These are phyloP conservation scores for Perognathus longimembris DNA, from an alignment of 2,113 vertebrate genomes.

Conservation along the genomic window DNA sequence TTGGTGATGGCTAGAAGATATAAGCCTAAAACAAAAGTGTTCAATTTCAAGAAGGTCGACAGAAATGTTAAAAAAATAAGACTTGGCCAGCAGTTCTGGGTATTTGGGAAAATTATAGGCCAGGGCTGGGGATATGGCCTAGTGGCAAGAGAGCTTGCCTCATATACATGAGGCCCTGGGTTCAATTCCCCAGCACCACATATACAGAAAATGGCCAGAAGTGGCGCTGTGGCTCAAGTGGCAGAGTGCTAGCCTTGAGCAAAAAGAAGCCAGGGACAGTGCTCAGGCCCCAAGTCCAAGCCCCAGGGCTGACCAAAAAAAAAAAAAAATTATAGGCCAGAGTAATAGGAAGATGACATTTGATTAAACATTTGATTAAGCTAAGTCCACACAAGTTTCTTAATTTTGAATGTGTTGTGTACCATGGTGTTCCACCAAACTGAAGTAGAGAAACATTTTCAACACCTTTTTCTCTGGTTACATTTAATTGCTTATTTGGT, in stretches of 20 bases:
- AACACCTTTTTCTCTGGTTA: slow-evolving; percentile 48
- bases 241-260: no score
- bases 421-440: slow-evolving; percentile 39
- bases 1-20: neutral
- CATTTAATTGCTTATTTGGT: slow-evolving; percentile 41
- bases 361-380: slow-evolving; percentile 81
- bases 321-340: slow-evolving; percentile 51
- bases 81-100: slow-evolving; percentile 34
- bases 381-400: slow-evolving; percentile 48
- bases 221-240: no score
- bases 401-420: slow-evolving; percentile 69
- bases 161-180: no score
- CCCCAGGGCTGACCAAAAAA: no score
- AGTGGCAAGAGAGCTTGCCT: no score
- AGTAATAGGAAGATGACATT: slow-evolving; percentile 49
- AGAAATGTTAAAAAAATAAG: slow-evolving; percentile 68
- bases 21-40: slow-evolving; percentile 56
- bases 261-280: no score
- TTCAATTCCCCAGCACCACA: no score
- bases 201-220: no score
- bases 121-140: no score
- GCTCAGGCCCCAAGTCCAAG: no score
- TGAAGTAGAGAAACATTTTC: slow-evolving; percentile 35
- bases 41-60: slow-evolving; percentile 62
- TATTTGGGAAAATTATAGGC: slow-evolving; percentile 55